Base-by-base conservation (phyloP, 2,888 invertebrate genomes). In the Latrodectus hesperus region DNA sequence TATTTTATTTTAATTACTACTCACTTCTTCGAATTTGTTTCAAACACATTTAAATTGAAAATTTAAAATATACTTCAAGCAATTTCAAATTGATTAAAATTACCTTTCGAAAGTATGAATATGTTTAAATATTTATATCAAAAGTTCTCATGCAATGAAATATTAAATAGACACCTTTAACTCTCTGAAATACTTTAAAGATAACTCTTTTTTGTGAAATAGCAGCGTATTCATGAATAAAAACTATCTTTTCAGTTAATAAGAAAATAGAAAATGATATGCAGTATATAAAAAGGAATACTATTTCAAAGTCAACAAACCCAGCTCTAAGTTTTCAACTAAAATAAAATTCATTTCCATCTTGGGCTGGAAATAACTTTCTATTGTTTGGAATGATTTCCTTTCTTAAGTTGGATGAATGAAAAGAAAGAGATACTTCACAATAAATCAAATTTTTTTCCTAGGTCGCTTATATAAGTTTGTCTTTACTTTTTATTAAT, bases 341-440 rank as follows among this genome's bases (percentile, higher is more conserved):
- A 52, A 77, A 77, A 67, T 51, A 17, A 22, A 17, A 11, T 12
- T n/a, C 67, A 67, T 9, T 22, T n/a, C 12, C 65, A 65, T 52
- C 75, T 49, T 65, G n/a, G 49, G 77, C 52, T 16, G 38, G 51
- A 65, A 77, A 77, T 68, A 67, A 68, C 68, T 22, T 51, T 77
- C 68, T 52, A 77, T 77, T 77, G 77, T 77, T 77, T 77, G 77
- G 49, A 17, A 26, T 65, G 22, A 12, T 65, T 26, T 26, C 77
- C 17, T 77, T 77, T 49, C 9, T 53, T 17, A 68, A 22, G 52
- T 65, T 49, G 9, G 52, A 11, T 49, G 38, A 6, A 11, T 11
- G 16, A 4, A 65, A 77, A 68, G 67, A 65, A 49, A 22, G 51
- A 22, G 67, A 11, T 60, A 60, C 12, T 12, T 60, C 60, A 16